phyloP scores from a whole-genome alignment of 2,113 vertebrate species.

The Ctenodactylus gundi region DNA sequence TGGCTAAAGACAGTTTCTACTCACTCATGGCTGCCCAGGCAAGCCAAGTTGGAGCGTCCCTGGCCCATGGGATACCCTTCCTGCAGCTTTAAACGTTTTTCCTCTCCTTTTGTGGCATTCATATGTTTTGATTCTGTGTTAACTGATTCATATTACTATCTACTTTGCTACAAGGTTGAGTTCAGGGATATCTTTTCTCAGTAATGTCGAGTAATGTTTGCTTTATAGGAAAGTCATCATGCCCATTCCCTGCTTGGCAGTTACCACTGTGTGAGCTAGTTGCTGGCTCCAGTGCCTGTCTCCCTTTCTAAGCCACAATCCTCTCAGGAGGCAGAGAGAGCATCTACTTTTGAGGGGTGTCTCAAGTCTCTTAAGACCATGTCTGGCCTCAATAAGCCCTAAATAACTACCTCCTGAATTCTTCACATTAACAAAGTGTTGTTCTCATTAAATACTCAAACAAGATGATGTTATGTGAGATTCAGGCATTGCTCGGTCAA shows the following conservation, averaged over 20 bases:
- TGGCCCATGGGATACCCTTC: background rate
- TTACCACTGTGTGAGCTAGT: background rate
- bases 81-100: background rate
- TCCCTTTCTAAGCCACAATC: background rate
- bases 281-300: background rate
- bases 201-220: background rate
- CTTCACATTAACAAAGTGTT: background rate
- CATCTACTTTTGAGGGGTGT: background rate
- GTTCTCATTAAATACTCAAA: background rate
- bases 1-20: too few species aligned
- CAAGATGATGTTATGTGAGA: background rate
- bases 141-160: background rate
- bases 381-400: background rate
- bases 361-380: background rate
- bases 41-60: too few species aligned
- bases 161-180: constrained; percentile 41
- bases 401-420: background rate
- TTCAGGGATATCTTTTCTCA: constrained; percentile 23
- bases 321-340: background rate
- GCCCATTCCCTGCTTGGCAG: background rate
- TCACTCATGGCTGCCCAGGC: too few species aligned
- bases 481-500: background rate
- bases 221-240: background rate
- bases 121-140: background rate
- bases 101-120: background rate